These are phyloP conservation scores for Embiotoca jacksoni DNA, from an alignment of 2,113 vertebrate species.

Conservation along the genomic window DNA sequence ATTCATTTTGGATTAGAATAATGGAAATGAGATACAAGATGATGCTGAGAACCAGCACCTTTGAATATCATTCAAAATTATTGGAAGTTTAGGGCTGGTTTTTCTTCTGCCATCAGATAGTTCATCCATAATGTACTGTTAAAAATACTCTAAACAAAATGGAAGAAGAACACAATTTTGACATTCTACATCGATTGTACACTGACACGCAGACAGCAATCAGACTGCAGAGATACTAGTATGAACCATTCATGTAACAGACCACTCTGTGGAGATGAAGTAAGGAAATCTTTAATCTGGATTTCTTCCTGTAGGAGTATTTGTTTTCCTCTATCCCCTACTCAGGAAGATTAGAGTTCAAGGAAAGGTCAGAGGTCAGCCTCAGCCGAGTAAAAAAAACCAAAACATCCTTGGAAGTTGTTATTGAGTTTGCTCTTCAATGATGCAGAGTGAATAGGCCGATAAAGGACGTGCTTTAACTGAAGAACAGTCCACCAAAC, in stretches of 20 bases:
- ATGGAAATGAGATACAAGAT: neutral
- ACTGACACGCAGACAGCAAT: no score
- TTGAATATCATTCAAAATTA: neutral
- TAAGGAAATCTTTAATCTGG: conserved; percentile 1
- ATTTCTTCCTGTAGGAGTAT: conserved; percentile 42
- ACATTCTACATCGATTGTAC: neutral
- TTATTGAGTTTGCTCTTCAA: no score
- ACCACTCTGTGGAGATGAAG: neutral
- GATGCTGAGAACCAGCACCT: neutral
- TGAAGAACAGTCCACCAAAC: no score
- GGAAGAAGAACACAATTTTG: neutral
- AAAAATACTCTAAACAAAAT: neutral
- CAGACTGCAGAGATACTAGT: no score
- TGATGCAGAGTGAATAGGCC: no score
- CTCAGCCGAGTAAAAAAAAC: neutral
- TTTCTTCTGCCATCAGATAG: neutral
- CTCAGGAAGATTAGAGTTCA: conserved; percentile 29
- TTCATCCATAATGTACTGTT: neutral
- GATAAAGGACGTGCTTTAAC: no score
- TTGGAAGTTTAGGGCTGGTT: neutral
- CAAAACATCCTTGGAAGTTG: neutral
- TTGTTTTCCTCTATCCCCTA: neutral
- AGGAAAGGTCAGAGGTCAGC: conserved; percentile 37
- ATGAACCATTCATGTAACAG: neutral
- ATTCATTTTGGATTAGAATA: neutral